Evolutionary conservation across 2,888 invertebrate genomes (phyloP), one percentile per base, ranked within the genome.

Genomic region (Oxytorus armatus): DNA sequence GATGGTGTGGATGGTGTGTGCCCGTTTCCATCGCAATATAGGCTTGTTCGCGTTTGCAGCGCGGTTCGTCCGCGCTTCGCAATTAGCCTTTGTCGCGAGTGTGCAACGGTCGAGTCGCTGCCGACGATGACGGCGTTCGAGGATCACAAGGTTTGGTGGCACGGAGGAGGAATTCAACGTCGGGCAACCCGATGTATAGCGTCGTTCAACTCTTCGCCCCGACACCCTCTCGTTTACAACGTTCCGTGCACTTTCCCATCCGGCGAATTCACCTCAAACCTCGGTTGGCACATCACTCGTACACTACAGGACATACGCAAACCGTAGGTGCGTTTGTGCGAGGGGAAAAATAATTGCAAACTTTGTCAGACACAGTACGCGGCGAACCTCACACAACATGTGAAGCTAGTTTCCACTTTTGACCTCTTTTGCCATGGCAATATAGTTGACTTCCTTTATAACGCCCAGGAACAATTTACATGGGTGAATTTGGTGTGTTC

Each of bases 81-180:
- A 91, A 91, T 91, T 90, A 91, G 90, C 90, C 91, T 91, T 91
- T 91, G 91, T 90, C 88, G 88, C 74, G 74, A 74, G 74, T 69
- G 74, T 80, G 76, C 76, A 80, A 73, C 79, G 76, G 73, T 72
- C 61, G 70, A 51, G 25, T 51, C 70, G 65, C 70, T 66, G 70
- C 65, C 16, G 39, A 59, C 61, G 47, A 51, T 44, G 65, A 77
- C 55, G 57, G 39, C 42, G 57, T 44, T 18, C 51, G 61, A 42
- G 49, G 51, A 61, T 72, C 72, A 72, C 44, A 33, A 65, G 36
- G 59, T 39, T 4, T 51, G 55, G 61, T 5, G 36, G 49, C 57
- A n/a, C 42, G 39, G 75, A 59, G 61, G 55, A 49, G 65, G 57
- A 25, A 83, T 14, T 81, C 86, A 77, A 78, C 85, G 82, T 83